Conservation (phyloP, 2,113 vertebrate species). For the Apodemus speciosus region DNA sequence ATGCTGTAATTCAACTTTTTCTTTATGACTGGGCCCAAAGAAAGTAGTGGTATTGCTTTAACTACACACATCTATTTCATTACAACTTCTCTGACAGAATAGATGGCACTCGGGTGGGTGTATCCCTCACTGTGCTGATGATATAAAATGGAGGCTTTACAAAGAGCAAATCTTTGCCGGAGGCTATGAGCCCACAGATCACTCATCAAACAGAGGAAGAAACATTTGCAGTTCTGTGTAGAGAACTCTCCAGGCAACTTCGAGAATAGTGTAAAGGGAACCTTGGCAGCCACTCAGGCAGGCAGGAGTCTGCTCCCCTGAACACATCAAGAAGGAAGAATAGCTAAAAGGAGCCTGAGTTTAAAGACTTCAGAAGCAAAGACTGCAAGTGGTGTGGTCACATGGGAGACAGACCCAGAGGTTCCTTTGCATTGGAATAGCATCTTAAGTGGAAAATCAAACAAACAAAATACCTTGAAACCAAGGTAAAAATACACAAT, state of each 20-base stretch:
- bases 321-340: not conserved
- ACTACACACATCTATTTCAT: constrained; percentile 41
- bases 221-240: constrained; percentile 32
- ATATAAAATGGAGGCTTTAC: constrained; percentile 58
- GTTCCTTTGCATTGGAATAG: constrained; percentile 54
- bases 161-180: constrained; percentile 55
- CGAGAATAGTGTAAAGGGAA: constrained; percentile 54
- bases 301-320: constrained; percentile 21
- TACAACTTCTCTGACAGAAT: constrained; percentile 41
- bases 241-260: constrained; percentile 74
- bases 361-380: constrained; percentile 27
- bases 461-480: constrained; percentile 44
- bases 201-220: constrained; percentile 48
- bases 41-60: constrained; percentile 23
- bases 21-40: constrained; percentile 51
- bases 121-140: not conserved
- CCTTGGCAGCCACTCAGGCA: constrained; percentile 49
- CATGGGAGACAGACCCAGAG: not conserved
- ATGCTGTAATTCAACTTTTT: constrained; percentile 34
- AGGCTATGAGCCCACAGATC: not conserved
- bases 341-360: constrained; percentile 31
- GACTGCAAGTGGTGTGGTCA: not conserved
- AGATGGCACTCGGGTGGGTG: not conserved
- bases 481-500: constrained; percentile 56
- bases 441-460: constrained; percentile 48